Conservation (phyloP, 1,140 invertebrate species). For the Macrobrachium nipponense region DNA sequence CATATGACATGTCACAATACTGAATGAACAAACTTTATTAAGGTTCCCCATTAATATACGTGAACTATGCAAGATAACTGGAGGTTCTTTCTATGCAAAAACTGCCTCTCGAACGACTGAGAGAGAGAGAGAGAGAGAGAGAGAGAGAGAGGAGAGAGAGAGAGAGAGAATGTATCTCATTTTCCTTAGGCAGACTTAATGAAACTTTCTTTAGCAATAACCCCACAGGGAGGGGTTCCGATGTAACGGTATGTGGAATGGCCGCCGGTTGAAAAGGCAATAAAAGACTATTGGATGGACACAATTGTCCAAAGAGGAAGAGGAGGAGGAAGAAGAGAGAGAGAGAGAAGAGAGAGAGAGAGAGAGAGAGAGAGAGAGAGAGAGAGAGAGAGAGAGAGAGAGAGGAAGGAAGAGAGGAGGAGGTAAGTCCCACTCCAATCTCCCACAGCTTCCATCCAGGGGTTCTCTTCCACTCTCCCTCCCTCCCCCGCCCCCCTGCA, state of each 20-base stretch:
- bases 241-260: not conserved
- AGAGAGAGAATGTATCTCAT: not conserved
- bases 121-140: slow-evolving; percentile 12
- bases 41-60: no score
- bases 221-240: not conserved
- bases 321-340: not conserved
- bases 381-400: not conserved
- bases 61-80: no score
- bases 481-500: no score
- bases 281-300: not conserved
- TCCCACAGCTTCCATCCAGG: no score
- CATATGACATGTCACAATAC: no score
- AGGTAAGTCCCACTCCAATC: not conserved
- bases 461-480: no score
- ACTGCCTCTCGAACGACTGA: not conserved
- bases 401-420: not conserved
- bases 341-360: not conserved
- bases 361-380: not conserved
- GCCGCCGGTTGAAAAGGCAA: not conserved
- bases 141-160: not conserved
- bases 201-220: slow-evolving; percentile 23
- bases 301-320: not conserved
- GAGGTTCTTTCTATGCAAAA: not conserved
- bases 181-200: not conserved
- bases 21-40: no score